Conservation (phyloP, 2,113 vertebrate genomes). For the Hymenochirus boettgeri region DNA sequence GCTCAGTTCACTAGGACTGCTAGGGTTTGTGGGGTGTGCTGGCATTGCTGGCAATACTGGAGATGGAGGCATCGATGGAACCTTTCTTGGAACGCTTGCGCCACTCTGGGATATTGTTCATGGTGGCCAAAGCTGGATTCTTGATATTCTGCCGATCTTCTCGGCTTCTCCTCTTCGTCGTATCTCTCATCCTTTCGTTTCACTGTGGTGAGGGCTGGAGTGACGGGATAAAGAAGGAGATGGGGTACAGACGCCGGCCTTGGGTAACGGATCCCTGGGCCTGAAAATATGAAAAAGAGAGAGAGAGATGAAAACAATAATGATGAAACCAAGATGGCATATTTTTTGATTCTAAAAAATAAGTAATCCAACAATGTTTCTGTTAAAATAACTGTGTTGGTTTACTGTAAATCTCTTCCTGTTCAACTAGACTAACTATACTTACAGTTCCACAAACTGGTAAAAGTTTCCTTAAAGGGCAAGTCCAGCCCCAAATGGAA, state of each 20-base stretch:
- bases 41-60: slow-evolving; percentile 34
- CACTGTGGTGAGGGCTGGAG: slow-evolving; percentile 85
- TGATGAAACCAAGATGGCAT: too few species aligned
- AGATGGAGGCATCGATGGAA: slow-evolving; percentile 33
- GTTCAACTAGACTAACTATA: too few species aligned
- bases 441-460: too few species aligned
- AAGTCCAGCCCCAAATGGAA: too few species aligned
- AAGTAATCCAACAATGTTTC: too few species aligned
- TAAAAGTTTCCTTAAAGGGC: too few species aligned
- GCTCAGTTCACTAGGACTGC: slow-evolving; percentile 58
- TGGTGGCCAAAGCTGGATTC: slow-evolving; percentile 38
- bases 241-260: slow-evolving; percentile 85
- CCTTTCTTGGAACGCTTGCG: slow-evolving; percentile 48
- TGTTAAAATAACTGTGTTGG: too few species aligned
- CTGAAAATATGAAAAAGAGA: slow-evolving; percentile 50
- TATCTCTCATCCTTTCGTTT: slow-evolving; percentile 81
- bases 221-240: slow-evolving; percentile 84
- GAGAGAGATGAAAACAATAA: too few species aligned
- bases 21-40: slow-evolving; percentile 47
- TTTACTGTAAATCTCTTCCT: too few species aligned
- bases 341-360: too few species aligned
- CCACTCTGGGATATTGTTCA: slow-evolving; percentile 50
- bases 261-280: slow-evolving; percentile 80
- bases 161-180: slow-evolving; percentile 82
- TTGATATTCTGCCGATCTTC: slow-evolving; percentile 83